Percentiles rank a stretch among this genome's conserved stretches.
phyloP scores from a whole-genome alignment of 2,888 invertebrate species.

The Mesorhabditis sp. region DNA sequence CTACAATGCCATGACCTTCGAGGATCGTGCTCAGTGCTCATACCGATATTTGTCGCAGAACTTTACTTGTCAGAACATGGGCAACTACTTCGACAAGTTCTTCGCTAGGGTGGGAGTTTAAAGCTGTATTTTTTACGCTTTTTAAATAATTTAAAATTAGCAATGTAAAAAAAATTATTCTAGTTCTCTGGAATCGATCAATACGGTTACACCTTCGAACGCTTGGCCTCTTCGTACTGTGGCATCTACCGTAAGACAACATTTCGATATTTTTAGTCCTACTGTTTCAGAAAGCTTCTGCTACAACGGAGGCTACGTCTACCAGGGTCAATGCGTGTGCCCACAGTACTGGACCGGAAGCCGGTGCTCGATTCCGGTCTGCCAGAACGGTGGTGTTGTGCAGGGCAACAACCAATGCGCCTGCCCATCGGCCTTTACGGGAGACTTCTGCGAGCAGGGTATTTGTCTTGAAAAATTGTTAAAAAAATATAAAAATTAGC shows the following conservation, averaged over 20 bases:
- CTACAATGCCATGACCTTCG: slow-evolving; percentile 10
- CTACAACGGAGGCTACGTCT: slow-evolving; percentile 35
- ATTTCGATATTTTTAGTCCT: not conserved
- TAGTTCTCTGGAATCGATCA: slow-evolving; percentile 49
- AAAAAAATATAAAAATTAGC: slow-evolving; percentile 18
- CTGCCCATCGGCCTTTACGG: slow-evolving; percentile 33
- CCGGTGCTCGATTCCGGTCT: slow-evolving; percentile 35
- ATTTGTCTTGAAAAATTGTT: not conserved
- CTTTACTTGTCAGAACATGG: not conserved
- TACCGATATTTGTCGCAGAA: slow-evolving; percentile 13
- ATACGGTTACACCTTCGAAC: slow-evolving; percentile 47
- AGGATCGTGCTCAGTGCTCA: slow-evolving; percentile 8
- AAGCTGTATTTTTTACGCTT: not conserved
- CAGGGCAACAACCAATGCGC: slow-evolving; percentile 25
- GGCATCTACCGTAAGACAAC: slow-evolving; percentile 23
- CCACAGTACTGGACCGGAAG: slow-evolving; percentile 31
- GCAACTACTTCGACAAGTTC: not conserved
- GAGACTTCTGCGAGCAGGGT: slow-evolving; percentile 42
- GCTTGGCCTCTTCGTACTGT: slow-evolving; percentile 36
- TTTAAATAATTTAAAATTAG: not conserved
- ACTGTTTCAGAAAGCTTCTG: slow-evolving; percentile 19
- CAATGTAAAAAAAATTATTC: too few relatives aligned
- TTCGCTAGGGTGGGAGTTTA: not conserved
- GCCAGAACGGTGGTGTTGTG: slow-evolving; percentile 41
- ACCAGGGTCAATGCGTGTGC: slow-evolving; percentile 46